These are phyloP conservation scores for Phenacoccus solenopsis DNA, from an alignment of 1,140 invertebrate species.

Conservation along the genomic window DNA sequence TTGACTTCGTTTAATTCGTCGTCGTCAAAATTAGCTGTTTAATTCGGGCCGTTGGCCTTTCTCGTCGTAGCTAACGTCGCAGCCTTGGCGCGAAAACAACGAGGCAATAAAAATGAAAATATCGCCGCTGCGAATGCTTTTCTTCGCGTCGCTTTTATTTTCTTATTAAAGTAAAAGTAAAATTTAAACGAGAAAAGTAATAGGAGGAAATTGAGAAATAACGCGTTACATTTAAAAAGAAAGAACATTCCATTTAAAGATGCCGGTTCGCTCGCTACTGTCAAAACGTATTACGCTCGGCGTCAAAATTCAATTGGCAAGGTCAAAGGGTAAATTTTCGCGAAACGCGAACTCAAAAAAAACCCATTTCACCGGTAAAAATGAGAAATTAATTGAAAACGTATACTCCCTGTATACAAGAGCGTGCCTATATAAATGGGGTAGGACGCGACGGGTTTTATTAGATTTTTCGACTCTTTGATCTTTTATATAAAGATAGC, in stretches of 20 bases:
- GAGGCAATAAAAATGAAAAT: too few relatives aligned
- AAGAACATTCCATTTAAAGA: neutral
- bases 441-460: too few relatives aligned
- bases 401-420: neutral
- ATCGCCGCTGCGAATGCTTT: neutral
- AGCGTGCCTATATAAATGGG: too few relatives aligned
- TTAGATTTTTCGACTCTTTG: neutral
- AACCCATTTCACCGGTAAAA: neutral
- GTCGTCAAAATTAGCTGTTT: too few relatives aligned
- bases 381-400: constrained; percentile 3
- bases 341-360: too few relatives aligned
- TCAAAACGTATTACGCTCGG: neutral
- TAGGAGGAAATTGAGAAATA: neutral
- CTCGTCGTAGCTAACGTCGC: too few relatives aligned
- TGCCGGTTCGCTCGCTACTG: neutral
- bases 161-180: neutral
- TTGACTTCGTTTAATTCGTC: too few relatives aligned
- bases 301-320: neutral
- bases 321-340: neutral
- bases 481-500: neutral
- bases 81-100: too few relatives aligned
- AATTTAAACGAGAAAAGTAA: neutral
- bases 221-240: neutral
- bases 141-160: neutral
- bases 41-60: too few relatives aligned